Percentiles rank a stretch among this genome's conserved stretches.
These are phyloP conservation scores for Zaprionus capensis DNA, from an alignment of 1,140 invertebrate genomes.

Conservation along the genomic window DNA sequence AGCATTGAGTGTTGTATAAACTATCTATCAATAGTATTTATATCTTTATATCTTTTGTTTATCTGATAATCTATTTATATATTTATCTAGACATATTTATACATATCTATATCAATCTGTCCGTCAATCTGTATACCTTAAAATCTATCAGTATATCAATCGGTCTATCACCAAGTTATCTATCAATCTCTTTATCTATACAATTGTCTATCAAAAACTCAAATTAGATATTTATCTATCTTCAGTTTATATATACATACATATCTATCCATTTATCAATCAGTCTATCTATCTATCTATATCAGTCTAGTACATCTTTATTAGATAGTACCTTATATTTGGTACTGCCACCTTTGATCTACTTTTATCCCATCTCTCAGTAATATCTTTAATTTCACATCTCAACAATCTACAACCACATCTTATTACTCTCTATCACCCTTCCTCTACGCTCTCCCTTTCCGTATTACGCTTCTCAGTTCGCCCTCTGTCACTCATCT, in stretches of 20 bases:
- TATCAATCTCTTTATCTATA: too few species aligned
- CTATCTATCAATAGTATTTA: background rate
- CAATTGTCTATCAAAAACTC: too few species aligned
- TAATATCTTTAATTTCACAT: background rate
- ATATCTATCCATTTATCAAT: too few species aligned
- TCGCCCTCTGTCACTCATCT: conserved; percentile 8
- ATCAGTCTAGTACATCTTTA: background rate
- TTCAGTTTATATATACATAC: too few species aligned
- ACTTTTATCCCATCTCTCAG: background rate
- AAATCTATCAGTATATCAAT: too few species aligned
- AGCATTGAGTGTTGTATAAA: background rate
- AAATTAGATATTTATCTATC: too few species aligned
- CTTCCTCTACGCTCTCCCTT: background rate
- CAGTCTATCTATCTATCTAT: background rate
- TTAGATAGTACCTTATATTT: background rate
- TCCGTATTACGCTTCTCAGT: background rate
- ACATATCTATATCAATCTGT: too few species aligned
- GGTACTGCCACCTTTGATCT: background rate
- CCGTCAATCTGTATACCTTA: too few species aligned
- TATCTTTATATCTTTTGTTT: background rate
- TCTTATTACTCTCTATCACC: background rate
- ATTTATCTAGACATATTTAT: background rate
- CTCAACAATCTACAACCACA: background rate
- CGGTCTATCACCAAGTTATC: too few species aligned
- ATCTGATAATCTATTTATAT: background rate